Base-by-base conservation (phyloP, 1,140 invertebrate genomes). In the Ericerus pela region DNA sequence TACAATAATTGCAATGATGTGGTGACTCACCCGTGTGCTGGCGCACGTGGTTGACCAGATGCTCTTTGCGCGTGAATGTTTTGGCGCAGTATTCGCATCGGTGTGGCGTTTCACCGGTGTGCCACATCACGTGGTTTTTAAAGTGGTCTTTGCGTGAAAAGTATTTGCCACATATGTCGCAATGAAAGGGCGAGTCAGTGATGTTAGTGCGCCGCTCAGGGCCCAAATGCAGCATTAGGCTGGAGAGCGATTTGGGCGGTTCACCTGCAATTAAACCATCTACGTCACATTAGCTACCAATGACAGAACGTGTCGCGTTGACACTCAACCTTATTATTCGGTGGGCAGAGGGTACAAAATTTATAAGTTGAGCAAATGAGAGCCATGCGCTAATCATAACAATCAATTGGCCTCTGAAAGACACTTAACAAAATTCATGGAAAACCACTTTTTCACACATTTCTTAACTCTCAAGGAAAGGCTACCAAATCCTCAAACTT, bases 11-110 rank as follows among this genome's bases (percentile, higher is more conserved):
- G 66, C 84, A 87, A 41, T 82, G 79, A 69, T 86, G 84, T n/a
- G 83, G 84, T 43, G 86, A 88, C 69, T 90, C 86, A 58, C 88
- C 82, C 60, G 84, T 87, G 68, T 86, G 81, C 73, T 77, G 72
- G 60, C 76, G 72, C 60, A 79, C 75, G 68, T 84, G 82, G 66
- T 87, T 83, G 63, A 84, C 81, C 62, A 88, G 75, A 68, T 88
- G 85, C 68, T 86, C 84, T 65, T 83, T 81, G 61, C 82, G 73
- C 54, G 84, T 86, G 71, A 89, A 89, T 47, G 80, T 81, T 69
- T 88, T 89, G 24, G 79, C 77, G 69, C 85, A 89, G 70, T 79
- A 84, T 62, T 76, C 76, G 69, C 85, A 90, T 56, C 80, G 75
- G 66, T 87, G 85, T 36, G 83, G 82, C 56, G 84, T 86, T 68